Conservation (phyloP, 2,888 invertebrate species). For the Panzeria rudis region DNA sequence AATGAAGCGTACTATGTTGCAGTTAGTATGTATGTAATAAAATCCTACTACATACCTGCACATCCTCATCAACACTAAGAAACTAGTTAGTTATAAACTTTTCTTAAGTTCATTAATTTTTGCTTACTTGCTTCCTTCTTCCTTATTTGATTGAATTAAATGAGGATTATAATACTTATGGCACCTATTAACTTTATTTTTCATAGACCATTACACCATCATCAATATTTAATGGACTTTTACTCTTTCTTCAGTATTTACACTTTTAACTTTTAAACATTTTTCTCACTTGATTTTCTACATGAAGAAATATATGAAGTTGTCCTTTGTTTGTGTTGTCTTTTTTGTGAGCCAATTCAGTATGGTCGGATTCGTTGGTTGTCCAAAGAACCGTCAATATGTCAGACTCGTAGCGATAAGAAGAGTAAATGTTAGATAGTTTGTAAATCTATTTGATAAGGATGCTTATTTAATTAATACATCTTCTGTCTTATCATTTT, state of each 20-base stretch:
- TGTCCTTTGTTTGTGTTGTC: too few species aligned
- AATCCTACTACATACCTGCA: too few species aligned
- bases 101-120: not conserved
- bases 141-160: slow-evolving; percentile 13
- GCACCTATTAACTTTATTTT: slow-evolving; percentile 4
- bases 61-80: too few species aligned
- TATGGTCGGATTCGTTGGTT: not conserved
- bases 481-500: slow-evolving; percentile 28
- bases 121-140: not conserved
- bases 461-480: slow-evolving; percentile 34
- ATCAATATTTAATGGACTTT: slow-evolving; percentile 28
- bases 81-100: not conserved
- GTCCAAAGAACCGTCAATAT: slow-evolving; percentile 2
- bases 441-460: not conserved
- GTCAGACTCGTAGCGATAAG: not conserved
- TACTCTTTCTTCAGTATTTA: not conserved
- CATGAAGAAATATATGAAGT: not conserved
- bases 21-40: too few species aligned
- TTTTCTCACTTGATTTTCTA: slow-evolving; percentile 15
- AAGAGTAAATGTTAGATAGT: not conserved
- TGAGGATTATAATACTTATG: slow-evolving; percentile 10
- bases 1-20: too few species aligned
- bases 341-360: not conserved
- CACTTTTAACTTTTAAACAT: not conserved
- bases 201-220: not conserved